A percentile compares a stretch with the other conserved stretches of the same genome.
Evolutionary conservation across 1,140 invertebrate species (phyloP).

Genomic region (Diachasmimorpha longicaudata): DNA sequence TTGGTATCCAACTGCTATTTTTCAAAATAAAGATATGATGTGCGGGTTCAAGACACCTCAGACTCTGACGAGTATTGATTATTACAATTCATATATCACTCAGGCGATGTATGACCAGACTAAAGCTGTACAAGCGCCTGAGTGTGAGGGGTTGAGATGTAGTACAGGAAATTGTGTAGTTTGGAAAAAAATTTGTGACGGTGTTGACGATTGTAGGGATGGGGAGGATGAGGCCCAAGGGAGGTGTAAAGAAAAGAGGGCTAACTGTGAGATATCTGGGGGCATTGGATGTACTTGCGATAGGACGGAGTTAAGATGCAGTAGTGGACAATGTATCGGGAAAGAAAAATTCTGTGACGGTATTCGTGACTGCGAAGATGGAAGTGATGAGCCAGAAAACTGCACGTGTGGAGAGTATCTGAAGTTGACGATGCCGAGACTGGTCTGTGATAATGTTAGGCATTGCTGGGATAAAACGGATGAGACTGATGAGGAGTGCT

Average conservation of each 20-base stretch:
- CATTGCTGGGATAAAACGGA: conserved; percentile 83
- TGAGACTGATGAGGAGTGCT: conserved; percentile 71
- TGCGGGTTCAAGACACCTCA: conserved; percentile 61
- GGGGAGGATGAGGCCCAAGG: conserved; percentile 67
- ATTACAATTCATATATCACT: conserved; percentile 59
- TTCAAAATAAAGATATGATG: conserved; percentile 59
- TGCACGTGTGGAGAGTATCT: conserved; percentile 74
- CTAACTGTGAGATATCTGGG: conserved; percentile 43
- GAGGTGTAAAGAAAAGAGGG: conserved; percentile 56
- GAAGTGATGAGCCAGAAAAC: conserved; percentile 72
- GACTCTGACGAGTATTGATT: conserved; percentile 61
- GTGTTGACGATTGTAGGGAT: conserved; percentile 73
- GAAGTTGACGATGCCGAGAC: conserved; percentile 67
- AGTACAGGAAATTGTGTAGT: conserved; percentile 73
- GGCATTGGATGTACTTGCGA: conserved; percentile 54
- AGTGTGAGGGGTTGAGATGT: conserved; percentile 72
- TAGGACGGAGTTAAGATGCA: conserved; percentile 69
- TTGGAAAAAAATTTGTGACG: conserved; percentile 71
- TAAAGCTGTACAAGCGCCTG: conserved; percentile 26
- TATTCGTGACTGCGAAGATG: conserved; percentile 72
- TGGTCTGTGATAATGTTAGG: conserved; percentile 78
- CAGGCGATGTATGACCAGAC: conserved; percentile 42
- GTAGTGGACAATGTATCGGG: conserved; percentile 70
- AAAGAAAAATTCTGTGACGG: conserved; percentile 74
- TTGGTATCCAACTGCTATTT: conserved; percentile 70